A percentile compares a stretch with the other conserved stretches of the same genome.
These are phyloP conservation scores for Osmoderma eremita DNA, from an alignment of 2,888 invertebrate species.

Conservation along the genomic window DNA sequence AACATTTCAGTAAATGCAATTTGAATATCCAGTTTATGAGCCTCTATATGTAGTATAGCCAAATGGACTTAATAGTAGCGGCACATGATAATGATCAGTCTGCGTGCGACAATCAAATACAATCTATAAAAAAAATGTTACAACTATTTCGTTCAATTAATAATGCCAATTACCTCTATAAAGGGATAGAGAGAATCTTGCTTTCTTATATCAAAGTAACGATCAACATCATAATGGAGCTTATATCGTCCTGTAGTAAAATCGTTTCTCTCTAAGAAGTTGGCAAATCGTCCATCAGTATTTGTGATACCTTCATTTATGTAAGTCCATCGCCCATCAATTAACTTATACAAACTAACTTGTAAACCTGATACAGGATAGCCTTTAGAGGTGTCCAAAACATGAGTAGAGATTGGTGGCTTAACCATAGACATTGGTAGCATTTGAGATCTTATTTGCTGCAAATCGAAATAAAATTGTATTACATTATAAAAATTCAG, in stretches of 20 bases:
- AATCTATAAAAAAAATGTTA: conserved; percentile 66
- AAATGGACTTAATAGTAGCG: conserved; percentile 78
- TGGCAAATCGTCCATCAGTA: conserved; percentile 73
- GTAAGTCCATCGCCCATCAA: conserved; percentile 74
- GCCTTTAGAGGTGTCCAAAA: conserved; percentile 78
- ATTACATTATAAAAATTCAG: conserved; percentile 16
- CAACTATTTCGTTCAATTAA: not conserved
- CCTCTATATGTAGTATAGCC: conserved; percentile 84
- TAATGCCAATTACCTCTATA: conserved; percentile 70
- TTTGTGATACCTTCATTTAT: conserved; percentile 73
- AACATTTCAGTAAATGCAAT: conserved; percentile 17
- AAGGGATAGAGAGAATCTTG: conserved; percentile 78
- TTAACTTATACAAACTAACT: conserved; percentile 74
- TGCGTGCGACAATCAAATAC: conserved; percentile 74
- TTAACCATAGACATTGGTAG: conserved; percentile 52
- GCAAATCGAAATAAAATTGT: conserved; percentile 36
- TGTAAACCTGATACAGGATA: conserved; percentile 73
- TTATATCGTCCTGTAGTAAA: conserved; percentile 78
- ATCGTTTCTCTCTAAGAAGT: conserved; percentile 70
- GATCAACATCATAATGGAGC: conserved; percentile 76
- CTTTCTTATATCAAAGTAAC: conserved; percentile 72
- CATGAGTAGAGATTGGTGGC: conserved; percentile 77
- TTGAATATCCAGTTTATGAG: conserved; percentile 60
- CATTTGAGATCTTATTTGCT: conserved; percentile 48
- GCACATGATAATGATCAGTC: conserved; percentile 78